Evolutionary conservation across 2,888 invertebrate species (phyloP).

Genomic region (Allolobophora icterica): DNA sequence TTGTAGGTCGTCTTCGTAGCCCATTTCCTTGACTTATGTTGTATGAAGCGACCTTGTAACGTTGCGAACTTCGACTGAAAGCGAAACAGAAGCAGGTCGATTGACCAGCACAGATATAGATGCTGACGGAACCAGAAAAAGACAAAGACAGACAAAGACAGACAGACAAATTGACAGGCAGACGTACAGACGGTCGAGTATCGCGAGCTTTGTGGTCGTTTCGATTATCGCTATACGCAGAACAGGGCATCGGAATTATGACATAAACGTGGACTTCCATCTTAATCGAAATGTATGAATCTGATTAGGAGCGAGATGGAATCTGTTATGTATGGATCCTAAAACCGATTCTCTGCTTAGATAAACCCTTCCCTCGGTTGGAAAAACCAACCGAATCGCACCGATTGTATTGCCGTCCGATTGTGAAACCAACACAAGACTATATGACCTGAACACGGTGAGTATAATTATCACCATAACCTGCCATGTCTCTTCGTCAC

Average conservation of each 20-base stretch:
- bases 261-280: conserved; percentile 1
- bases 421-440: neutral
- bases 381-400: neutral
- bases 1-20: neutral
- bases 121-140: neutral
- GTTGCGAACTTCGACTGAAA: neutral
- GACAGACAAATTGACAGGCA: too few relatives aligned
- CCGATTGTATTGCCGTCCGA: neutral
- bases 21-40: neutral
- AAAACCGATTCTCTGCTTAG: neutral
- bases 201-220: neutral
- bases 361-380: neutral
- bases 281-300: conserved; percentile 17
- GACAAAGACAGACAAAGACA: neutral
- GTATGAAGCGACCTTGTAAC: neutral
- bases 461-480: neutral
- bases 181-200: neutral
- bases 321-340: neutral
- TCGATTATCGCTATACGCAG: neutral
- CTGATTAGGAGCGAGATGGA: neutral
- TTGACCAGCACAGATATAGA: neutral
- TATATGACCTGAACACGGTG: neutral
- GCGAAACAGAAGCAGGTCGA: neutral
- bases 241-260: neutral
- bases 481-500: neutral